Base-by-base conservation (phyloP, 2,888 invertebrate species). In the Acrobasis repandana region DNA sequence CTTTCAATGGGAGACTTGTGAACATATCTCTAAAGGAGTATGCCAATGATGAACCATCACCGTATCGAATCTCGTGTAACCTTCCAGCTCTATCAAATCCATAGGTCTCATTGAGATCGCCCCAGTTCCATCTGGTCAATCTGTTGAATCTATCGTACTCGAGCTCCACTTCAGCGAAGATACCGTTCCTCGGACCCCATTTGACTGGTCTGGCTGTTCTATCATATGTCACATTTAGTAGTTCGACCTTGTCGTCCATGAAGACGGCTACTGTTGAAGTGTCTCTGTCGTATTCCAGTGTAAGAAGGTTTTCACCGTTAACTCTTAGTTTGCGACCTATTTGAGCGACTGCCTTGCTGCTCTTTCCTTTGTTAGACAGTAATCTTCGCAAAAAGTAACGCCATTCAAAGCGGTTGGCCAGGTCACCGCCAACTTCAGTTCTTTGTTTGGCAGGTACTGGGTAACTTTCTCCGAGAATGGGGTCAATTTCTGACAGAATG, bases 391-490 rank as follows among this genome's bases (percentile, higher is more conserved):
- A 93, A 90, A 98, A 98, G 88, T 98, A 98, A 48, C 98, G 94
- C 98, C 98, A 99, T 88, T 99, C 98, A 75, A 98, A 97, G 67
- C 98, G 94, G 77, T 98, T 98, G 0, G 97, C 97, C 60, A 98
- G 84, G 77, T 98, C 98, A 0, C 97, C 97, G 28, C 97, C 96
- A 15, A 98, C 96, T 90, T 97, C 97, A 0, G 96, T 97, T 63
- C 96, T 94, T 81, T 98, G 97, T 77, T 97, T 97, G 0, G 97
- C 97, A 0, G 98, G 97, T 0, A 98, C 97, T 0, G 97, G 98
- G 77, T 97, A 97, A 74, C 97, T 97, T 85, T 98, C 97, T 0
- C 96, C 97, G n/a, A 98, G 83, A 2, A 97, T 93, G 0, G 97
- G 96, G 77, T 97, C 97, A 49, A 96, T 95, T 84, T 97, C 97